Conservation (phyloP, 2,888 invertebrate species). For the Brachyptera putata region DNA sequence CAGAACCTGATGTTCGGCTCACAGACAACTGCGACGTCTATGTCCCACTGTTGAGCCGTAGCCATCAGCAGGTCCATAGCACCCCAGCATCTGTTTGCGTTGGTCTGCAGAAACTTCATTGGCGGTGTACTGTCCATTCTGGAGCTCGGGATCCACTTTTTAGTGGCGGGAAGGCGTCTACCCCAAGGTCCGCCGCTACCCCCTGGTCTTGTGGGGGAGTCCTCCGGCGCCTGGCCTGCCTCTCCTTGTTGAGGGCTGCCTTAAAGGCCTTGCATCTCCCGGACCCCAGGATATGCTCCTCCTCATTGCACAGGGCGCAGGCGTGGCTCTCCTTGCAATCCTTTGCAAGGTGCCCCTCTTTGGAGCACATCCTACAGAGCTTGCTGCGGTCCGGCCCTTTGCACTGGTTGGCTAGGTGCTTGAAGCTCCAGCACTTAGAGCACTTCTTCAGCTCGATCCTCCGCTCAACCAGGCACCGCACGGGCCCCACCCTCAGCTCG, state of each 20-base stretch:
- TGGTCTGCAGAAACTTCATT: not conserved
- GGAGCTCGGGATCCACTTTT: no score
- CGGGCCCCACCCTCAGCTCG: not conserved
- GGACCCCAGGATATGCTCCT: not conserved
- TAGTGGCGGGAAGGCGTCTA: no score
- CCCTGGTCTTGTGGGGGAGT: not conserved
- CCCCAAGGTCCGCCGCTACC: no score
- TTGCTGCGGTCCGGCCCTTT: not conserved
- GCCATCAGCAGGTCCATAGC: not conserved
- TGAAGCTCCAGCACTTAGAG: not conserved
- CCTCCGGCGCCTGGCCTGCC: not conserved
- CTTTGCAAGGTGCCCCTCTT: no score
- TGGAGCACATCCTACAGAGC: no score
- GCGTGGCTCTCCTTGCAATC: no score
- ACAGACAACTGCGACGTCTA: no score
- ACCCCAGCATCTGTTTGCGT: no score
- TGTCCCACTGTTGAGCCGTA: not conserved
- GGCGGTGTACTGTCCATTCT: no score
- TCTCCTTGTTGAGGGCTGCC: not conserved
- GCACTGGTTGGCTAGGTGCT: not conserved
- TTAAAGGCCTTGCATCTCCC: not conserved
- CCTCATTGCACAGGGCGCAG: not conserved
- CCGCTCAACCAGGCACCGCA: not conserved
- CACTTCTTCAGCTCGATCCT: not conserved
- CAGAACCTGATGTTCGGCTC: no score